A percentile compares a stretch with the other conserved stretches of the same genome.
phyloP scores from a whole-genome alignment of 2,888 invertebrate genomes.

The Griposia aprilina region DNA sequence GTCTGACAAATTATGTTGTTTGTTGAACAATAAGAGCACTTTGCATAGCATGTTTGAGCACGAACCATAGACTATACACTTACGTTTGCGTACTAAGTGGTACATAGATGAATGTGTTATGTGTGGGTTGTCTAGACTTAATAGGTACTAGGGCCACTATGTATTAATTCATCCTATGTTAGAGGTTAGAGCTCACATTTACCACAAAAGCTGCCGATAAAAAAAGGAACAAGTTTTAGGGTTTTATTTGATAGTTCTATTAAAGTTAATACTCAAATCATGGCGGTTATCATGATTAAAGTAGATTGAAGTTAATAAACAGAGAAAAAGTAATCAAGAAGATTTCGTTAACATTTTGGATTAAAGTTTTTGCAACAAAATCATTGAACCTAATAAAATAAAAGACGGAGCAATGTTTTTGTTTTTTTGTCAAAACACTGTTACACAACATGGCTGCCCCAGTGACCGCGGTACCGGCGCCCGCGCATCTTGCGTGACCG shows the following conservation, averaged over 20 bases:
- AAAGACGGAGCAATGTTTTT: constrained; percentile 39
- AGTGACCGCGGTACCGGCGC: constrained; percentile 64
- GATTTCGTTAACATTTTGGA: constrained; percentile 20
- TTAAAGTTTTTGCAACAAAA: constrained; percentile 38
- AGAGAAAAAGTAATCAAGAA: not conserved
- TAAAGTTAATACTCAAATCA: not conserved
- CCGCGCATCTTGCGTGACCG: constrained; percentile 62
- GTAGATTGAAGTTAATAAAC: not conserved
- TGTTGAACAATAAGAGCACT: constrained; percentile 13
- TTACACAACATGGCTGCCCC: constrained; percentile 57
- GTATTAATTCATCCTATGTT: not conserved
- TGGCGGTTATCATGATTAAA: too few species aligned
- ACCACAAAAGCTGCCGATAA: not conserved
- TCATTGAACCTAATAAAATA: constrained; percentile 40
- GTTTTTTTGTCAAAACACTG: constrained; percentile 38
- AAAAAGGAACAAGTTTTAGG: not conserved
- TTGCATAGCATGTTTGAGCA: constrained; percentile 22
- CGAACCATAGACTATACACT: not conserved
- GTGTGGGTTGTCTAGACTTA: not conserved
- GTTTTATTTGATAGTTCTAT: not conserved
- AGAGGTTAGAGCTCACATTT: not conserved
- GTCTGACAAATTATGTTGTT: constrained; percentile 35
- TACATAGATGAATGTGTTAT: not conserved
- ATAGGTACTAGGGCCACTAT: not conserved
- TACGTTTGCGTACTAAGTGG: not conserved